These are phyloP conservation scores for Cassiopea andromeda DNA, from an alignment of 30 jellyfish, hydroid and myxozoan genomes.

Conservation along the genomic window DNA sequence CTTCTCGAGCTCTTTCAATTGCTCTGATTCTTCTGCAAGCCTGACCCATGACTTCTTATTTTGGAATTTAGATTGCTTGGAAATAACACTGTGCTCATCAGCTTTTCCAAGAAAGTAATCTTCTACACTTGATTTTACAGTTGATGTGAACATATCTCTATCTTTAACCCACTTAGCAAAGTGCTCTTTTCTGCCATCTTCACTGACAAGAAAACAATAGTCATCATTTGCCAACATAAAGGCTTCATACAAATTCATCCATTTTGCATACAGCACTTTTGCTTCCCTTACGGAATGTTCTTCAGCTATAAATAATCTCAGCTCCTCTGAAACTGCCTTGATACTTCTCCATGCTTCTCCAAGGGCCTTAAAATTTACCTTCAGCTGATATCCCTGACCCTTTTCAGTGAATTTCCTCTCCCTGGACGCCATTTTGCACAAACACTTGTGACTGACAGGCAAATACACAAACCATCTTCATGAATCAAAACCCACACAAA, in stretches of 20 bases:
- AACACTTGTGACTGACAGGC: too few species aligned
- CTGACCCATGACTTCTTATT: slow-evolving; percentile 28
- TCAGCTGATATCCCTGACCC: too few species aligned
- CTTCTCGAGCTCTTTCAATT: slow-evolving; percentile 29
- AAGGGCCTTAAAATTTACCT: background rate
- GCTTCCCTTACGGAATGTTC: slow-evolving; percentile 21
- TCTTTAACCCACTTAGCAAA: slow-evolving; percentile 44
- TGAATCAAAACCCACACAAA: too few species aligned
- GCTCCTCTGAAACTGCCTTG: slow-evolving; percentile 46
- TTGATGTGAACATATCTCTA: slow-evolving; percentile 6
- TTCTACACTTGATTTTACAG: slow-evolving; percentile 43
- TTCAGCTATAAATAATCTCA: slow-evolving; percentile 42
- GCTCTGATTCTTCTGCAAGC: slow-evolving; percentile 33
- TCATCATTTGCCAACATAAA: slow-evolving; percentile 51
- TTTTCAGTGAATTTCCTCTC: too few species aligned
- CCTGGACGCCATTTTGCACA: too few species aligned
- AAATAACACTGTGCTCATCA: slow-evolving; percentile 40
- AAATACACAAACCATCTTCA: too few species aligned
- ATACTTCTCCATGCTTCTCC: slow-evolving; percentile 54
- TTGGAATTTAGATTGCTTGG: slow-evolving; percentile 27
- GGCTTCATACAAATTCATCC: slow-evolving; percentile 36
- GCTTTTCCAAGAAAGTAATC: slow-evolving; percentile 32
- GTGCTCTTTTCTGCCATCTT: slow-evolving; percentile 30
- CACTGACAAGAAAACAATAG: slow-evolving; percentile 32
- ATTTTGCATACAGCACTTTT: slow-evolving; percentile 16